Evolutionary conservation across 1,140 invertebrate species (phyloP).

Genomic region (Nomia melanderi): DNA sequence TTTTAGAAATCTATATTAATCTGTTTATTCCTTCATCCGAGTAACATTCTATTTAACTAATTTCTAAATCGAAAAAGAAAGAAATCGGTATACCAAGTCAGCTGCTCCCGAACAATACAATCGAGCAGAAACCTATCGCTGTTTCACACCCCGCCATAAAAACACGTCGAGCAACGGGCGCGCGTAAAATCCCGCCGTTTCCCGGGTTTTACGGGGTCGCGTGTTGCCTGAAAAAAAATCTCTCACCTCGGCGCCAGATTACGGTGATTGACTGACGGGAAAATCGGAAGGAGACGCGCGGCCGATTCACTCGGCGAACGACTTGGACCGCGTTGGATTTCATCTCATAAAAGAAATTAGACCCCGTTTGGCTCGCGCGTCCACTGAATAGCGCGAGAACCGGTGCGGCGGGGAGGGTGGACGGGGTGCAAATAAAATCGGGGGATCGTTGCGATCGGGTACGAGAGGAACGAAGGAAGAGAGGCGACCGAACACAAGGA

Average conservation of each 20-base stretch:
- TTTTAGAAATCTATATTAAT: too few species aligned
- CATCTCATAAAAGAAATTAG: conserved; percentile 70
- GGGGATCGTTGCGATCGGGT: not conserved
- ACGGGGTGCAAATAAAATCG: conserved; percentile 24
- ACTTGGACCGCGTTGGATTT: conserved; percentile 63
- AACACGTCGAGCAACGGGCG: too few species aligned
- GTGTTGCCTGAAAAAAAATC: not conserved
- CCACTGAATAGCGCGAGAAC: conserved; percentile 18
- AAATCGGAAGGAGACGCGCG: too few species aligned
- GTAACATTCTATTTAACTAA: too few species aligned
- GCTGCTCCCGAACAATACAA: too few species aligned
- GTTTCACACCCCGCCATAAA: too few species aligned
- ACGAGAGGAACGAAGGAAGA: not conserved
- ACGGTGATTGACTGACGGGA: conserved; percentile 1
- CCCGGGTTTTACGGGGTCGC: conserved; percentile 21
- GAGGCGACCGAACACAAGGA: not conserved
- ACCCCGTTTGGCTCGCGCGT: conserved; percentile 37
- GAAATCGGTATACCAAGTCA: too few species aligned
- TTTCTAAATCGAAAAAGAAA: too few species aligned
- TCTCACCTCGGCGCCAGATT: not conserved
- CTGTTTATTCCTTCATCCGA: too few species aligned
- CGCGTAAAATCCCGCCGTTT: conserved; percentile 25
- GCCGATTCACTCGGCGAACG: conserved; percentile 7
- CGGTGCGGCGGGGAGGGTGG: not conserved
- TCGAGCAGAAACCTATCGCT: too few species aligned